Evolutionary conservation across 2,113 vertebrate species (phyloP).

Genomic region (Osmerus mordax): DNA sequence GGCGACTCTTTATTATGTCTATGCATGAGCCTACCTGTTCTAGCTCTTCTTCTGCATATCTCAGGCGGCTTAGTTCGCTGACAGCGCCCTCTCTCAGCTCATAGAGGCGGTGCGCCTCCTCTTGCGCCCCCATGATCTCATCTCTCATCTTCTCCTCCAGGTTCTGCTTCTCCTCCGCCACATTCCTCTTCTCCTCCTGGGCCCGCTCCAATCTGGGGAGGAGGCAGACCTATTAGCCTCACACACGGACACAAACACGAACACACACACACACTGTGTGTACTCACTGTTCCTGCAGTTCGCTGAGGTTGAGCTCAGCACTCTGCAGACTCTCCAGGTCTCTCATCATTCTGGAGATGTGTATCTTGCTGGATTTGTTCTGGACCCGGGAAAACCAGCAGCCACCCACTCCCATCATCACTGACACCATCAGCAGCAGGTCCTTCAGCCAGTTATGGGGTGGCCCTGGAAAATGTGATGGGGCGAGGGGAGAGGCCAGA

Average conservation of each 20-base stretch:
- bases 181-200: conserved; percentile 93
- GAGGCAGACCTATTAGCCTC: neutral
- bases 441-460: conserved; percentile 98
- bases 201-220: conserved; percentile 84
- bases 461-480: conserved; percentile 71
- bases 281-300: conserved; percentile 90
- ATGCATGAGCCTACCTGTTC: conserved; percentile 78
- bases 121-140: conserved; percentile 92
- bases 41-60: conserved; percentile 92
- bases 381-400: conserved; percentile 95
- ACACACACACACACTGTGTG: conserved; percentile 1
- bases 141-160: conserved; percentile 95
- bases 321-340: conserved; percentile 94
- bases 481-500: neutral
- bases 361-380: conserved; percentile 88
- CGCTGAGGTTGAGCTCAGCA: conserved; percentile 89
- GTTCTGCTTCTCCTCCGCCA: conserved; percentile 93
- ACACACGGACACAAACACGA: conserved; percentile 2
- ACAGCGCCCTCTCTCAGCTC: conserved; percentile 87
- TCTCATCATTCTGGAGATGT: conserved; percentile 96
- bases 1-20: no score
- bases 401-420: conserved; percentile 93
- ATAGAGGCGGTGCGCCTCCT: conserved; percentile 86
- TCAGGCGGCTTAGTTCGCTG: conserved; percentile 86
- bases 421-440: conserved; percentile 89